Percentiles rank a stretch among this genome's conserved stretches.
Evolutionary conservation across 2,888 invertebrate species (phyloP).

Genomic region (Phaedon cochleariae): DNA sequence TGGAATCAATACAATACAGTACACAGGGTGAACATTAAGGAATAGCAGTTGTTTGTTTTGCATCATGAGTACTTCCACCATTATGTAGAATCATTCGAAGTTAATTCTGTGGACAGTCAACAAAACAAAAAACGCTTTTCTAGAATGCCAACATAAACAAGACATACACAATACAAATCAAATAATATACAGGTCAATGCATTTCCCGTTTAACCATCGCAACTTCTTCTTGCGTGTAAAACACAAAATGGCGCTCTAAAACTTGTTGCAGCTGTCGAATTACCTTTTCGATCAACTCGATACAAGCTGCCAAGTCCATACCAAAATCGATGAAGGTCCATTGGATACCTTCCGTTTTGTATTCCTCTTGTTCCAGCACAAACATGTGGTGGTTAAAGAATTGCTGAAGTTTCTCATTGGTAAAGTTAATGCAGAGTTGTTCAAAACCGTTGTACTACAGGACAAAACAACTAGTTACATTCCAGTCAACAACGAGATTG

Average conservation of each 20-base stretch:
- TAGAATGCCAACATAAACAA: not conserved
- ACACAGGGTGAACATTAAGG: not conserved
- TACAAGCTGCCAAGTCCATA: conserved; percentile 95
- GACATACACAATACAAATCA: conserved; percentile 23
- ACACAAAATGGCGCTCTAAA: conserved; percentile 9
- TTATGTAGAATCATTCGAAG: too few species aligned
- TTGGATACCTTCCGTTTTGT: conserved; percentile 92
- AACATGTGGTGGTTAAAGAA: conserved; percentile 99
- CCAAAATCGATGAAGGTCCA: conserved; percentile 98
- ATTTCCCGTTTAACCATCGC: not conserved
- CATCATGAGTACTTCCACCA: too few species aligned
- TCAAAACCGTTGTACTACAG: conserved; percentile 92
- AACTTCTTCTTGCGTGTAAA: not conserved
- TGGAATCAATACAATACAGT: conserved; percentile 41
- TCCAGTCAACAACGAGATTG: not conserved
- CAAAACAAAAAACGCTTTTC: too few species aligned
- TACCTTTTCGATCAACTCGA: conserved; percentile 95
- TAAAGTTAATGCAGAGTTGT: conserved; percentile 98
- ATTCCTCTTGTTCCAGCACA: conserved; percentile 96
- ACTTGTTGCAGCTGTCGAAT: conserved; percentile 52
- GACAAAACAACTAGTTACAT: conserved; percentile 40
- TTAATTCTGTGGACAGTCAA: too few species aligned
- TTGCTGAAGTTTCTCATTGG: conserved; percentile 97
- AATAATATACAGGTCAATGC: not conserved
- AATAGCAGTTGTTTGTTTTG: not conserved